phyloP scores from a whole-genome alignment of 2,113 vertebrate species.

The Cathartes aura region DNA sequence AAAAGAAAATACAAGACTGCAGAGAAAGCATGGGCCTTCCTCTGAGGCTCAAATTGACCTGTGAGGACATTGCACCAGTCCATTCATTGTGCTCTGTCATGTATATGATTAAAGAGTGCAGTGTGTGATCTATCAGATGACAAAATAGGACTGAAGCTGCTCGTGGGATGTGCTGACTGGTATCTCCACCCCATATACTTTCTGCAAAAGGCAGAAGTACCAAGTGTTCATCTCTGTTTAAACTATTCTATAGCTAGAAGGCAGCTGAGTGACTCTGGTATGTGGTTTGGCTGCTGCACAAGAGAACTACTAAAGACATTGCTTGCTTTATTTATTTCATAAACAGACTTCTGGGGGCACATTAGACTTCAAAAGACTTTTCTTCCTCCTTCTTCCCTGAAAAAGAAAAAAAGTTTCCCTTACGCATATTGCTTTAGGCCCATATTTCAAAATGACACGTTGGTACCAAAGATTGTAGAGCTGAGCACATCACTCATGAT shows the following conservation, averaged over 20 bases:
- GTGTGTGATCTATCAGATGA: background rate
- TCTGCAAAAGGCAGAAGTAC: background rate
- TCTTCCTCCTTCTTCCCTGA: background rate
- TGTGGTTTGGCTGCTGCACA: background rate
- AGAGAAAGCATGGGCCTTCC: background rate
- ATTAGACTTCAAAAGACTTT: slow-evolving; percentile 3
- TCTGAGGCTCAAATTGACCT: background rate
- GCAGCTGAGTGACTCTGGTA: background rate
- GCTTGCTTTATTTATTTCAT: background rate
- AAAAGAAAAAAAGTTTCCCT: background rate
- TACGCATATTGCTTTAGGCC: background rate
- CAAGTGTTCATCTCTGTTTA: background rate
- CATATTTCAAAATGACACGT: background rate
- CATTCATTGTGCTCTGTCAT: background rate
- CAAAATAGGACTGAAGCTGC: background rate
- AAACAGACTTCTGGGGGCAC: background rate
- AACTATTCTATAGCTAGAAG: background rate
- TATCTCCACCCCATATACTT: background rate
- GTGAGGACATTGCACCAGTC: background rate
- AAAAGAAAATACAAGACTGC: rapidly evolving
- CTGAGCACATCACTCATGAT: background rate
- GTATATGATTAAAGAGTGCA: too few species aligned
- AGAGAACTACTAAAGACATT: background rate
- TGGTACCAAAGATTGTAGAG: background rate
- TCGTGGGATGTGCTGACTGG: background rate